Evolutionary conservation across 2,888 invertebrate genomes (phyloP), one percentile per base, ranked within the genome.

Genomic region (Platycheirus albimanus): DNA sequence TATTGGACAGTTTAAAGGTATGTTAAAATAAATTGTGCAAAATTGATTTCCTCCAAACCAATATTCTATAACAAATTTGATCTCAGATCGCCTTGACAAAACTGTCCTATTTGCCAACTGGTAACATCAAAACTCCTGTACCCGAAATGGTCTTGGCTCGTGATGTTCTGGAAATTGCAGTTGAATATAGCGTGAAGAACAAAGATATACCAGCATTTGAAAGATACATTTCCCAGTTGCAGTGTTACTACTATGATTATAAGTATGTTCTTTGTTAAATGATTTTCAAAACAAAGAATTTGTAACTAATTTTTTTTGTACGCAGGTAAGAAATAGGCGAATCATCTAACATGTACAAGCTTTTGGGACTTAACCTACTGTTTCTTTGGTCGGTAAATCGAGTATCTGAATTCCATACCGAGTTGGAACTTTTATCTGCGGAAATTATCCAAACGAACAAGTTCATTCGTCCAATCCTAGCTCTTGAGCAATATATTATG

Each of bases 371-470:
- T 43, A 99, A 99, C 92, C 92, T 99, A 17, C 92, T 99, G 67
- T 98, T 97, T 91, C 92, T 99, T 41, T 92, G 99, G 13, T 97
- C 99, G 2, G 98, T 98, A 90, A 99, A 99, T 91, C 93, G 98
- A 87, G 97, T 99, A 0, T 98, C 99, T 0, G 99, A 99, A 91
- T 99, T 99, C 91, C 99, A 99, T 89, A 99, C 99, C 0, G 99
- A 99, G 90, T 91, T 99, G 85, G 99, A 99, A 89, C 92, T 98
- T 24, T 92, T 99, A 33, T 96, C 98, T 0, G 95, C 96, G 3
- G 96, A 97, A 89, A 96, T 96, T 69, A 96, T 99, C 86, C 95
- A 98, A 89, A 95, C 94, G 61, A 98, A 99, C 89, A 95, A 97
- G 15, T 99, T 98, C 90, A 98, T 99, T 74, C 94, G 95, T 83